A percentile compares a stretch with the other conserved stretches of the same genome.
Conservation (phyloP, 2,113 vertebrate species). For the Eclectus roratus region DNA sequence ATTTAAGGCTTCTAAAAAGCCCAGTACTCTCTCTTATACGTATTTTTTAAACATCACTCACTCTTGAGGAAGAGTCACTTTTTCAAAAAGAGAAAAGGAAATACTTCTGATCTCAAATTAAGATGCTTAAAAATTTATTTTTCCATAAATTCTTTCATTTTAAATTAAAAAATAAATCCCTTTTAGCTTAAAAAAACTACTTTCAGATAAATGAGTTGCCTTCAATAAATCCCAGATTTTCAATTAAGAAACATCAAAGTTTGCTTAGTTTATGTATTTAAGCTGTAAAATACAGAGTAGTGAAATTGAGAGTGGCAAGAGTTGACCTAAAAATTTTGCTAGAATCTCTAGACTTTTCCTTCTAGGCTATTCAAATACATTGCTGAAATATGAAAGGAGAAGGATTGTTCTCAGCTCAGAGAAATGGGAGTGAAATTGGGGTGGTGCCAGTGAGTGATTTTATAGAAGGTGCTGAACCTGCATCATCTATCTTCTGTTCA, state of each 20-base stretch:
- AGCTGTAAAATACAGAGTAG: background rate
- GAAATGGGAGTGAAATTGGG: conserved; percentile 19
- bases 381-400: background rate
- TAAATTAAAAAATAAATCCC: background rate
- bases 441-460: conserved; percentile 17
- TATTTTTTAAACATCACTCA: background rate
- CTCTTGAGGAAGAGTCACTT: background rate
- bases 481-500: background rate
- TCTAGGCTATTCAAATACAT: background rate
- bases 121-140: background rate
- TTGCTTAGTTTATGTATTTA: background rate
- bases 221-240: background rate
- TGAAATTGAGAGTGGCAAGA: background rate
- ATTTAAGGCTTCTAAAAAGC: background rate
- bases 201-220: background rate
- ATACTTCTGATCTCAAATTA: background rate
- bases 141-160: background rate
- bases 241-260: background rate
- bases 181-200: background rate
- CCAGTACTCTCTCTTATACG: background rate
- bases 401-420: background rate
- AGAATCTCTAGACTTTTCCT: background rate
- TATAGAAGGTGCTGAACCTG: conserved; percentile 39
- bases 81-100: background rate
- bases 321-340: background rate